phyloP scores from a whole-genome alignment of 2,888 invertebrate genomes.

The Pristionchus arcanus region DNA sequence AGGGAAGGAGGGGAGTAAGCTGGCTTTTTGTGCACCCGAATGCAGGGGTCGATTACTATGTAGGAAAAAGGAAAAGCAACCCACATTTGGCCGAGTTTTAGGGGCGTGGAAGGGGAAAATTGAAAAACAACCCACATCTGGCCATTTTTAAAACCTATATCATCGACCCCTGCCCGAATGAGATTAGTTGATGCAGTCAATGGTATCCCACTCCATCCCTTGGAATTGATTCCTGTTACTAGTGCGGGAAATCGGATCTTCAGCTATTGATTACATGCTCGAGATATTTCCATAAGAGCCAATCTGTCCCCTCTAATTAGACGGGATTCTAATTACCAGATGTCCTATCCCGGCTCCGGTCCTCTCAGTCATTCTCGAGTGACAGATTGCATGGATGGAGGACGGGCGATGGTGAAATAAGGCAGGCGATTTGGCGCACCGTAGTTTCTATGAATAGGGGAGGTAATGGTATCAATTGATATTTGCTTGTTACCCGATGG shows the following conservation, averaged over 20 bases:
- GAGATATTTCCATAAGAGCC: not conserved
- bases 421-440: not conserved
- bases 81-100: too few species aligned
- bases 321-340: conserved; percentile 26
- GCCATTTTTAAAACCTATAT: too few species aligned
- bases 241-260: not conserved
- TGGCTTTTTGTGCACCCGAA: not conserved
- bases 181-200: conserved; percentile 19
- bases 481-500: not conserved
- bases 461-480: not conserved
- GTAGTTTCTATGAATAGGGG: not conserved
- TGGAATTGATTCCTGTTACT: not conserved
- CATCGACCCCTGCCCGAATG: too few species aligned
- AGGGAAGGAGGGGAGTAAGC: conserved; percentile 22
- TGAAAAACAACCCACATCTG: too few species aligned
- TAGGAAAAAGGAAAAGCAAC: too few species aligned
- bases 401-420: not conserved
- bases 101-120: too few species aligned
- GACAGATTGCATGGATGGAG: conserved; percentile 3
- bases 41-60: too few species aligned
- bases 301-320: conserved; percentile 26
- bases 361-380: conserved; percentile 24
- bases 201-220: not conserved
- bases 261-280: not conserved
- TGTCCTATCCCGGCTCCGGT: not conserved